These are phyloP conservation scores for Neoniphon sammara DNA, from an alignment of 2,797 vertebrate species.

Conservation along the genomic window DNA sequence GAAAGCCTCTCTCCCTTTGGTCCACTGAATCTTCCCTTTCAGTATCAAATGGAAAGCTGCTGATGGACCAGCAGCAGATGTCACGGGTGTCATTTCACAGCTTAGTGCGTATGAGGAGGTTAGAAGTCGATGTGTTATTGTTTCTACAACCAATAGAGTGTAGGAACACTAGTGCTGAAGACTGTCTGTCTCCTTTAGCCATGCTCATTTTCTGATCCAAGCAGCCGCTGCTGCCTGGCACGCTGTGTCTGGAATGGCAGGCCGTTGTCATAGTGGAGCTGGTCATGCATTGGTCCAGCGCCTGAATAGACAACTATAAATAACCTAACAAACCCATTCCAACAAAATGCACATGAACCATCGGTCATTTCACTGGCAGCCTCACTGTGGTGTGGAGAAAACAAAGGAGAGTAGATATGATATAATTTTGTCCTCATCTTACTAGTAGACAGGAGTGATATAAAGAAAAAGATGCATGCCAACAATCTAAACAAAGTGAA, in stretches of 20 bases:
- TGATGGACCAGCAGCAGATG: slow-evolving; percentile 66
- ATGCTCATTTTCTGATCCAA: slow-evolving; percentile 61
- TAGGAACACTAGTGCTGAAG: slow-evolving; percentile 53
- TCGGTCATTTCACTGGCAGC: slow-evolving; percentile 46
- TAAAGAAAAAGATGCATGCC: neutral
- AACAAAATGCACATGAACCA: slow-evolving; percentile 65
- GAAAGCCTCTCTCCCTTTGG: slow-evolving; percentile 40
- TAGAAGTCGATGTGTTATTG: slow-evolving; percentile 64
- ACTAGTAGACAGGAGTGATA: neutral
- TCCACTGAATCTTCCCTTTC: slow-evolving; percentile 14
- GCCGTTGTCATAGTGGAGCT: slow-evolving; percentile 36
- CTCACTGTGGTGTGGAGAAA: slow-evolving; percentile 19
- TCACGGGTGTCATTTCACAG: slow-evolving; percentile 53
- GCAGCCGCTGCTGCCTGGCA: slow-evolving; percentile 69
- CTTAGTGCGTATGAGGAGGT: slow-evolving; percentile 36
- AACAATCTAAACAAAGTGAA: no score
- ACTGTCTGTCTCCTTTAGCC: slow-evolving; percentile 45
- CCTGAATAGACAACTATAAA: slow-evolving; percentile 73
- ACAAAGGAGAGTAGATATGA: neutral
- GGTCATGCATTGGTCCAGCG: slow-evolving; percentile 30
- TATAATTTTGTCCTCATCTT: neutral
- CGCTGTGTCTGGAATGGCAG: slow-evolving; percentile 57
- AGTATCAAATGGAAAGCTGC: slow-evolving; percentile 46
- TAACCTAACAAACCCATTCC: slow-evolving; percentile 59
- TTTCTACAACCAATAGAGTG: slow-evolving; percentile 36